Evolutionary conservation across 2,888 invertebrate genomes (phyloP).

Genomic region (Brachypalpus laphriformis): DNA sequence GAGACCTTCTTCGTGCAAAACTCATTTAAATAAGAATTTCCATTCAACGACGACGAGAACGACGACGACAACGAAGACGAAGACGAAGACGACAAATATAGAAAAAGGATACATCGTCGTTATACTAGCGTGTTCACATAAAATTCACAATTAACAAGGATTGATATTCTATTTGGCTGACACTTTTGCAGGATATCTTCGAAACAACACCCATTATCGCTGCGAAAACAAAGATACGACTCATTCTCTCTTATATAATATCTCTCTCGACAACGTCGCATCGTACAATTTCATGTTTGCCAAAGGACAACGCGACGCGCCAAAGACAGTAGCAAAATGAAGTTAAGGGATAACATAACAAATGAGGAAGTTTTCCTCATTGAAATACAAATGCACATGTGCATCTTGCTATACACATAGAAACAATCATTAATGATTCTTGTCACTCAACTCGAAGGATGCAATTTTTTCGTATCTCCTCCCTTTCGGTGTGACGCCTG

Average conservation of each 20-base stretch:
- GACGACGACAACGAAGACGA: not conserved
- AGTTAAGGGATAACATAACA: slow-evolving; percentile 70
- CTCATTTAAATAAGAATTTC: slow-evolving; percentile 66
- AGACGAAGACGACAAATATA: not conserved
- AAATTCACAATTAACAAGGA: slow-evolving; percentile 71
- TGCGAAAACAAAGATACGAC: slow-evolving; percentile 1
- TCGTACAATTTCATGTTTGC: slow-evolving; percentile 55
- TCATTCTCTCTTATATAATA: not conserved
- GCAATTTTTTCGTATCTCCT: slow-evolving; percentile 54
- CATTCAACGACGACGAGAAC: slow-evolving; percentile 30
- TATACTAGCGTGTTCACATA: slow-evolving; percentile 42
- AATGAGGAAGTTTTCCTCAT: slow-evolving; percentile 58
- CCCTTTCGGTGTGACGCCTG: not conserved
- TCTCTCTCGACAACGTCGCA: not conserved
- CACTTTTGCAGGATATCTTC: slow-evolving; percentile 47
- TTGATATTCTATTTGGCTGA: slow-evolving; percentile 71
- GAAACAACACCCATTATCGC: slow-evolving; percentile 49
- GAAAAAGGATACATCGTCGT: not conserved
- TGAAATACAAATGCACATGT: slow-evolving; percentile 55
- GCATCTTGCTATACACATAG: slow-evolving; percentile 18
- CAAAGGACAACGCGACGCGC: slow-evolving; percentile 26
- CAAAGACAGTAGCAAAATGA: slow-evolving; percentile 63
- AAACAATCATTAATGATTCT: slow-evolving; percentile 70
- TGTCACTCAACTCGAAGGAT: slow-evolving; percentile 73
- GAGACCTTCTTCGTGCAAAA: slow-evolving; percentile 5